A percentile compares a stretch with the other conserved stretches of the same genome.
These are phyloP conservation scores for Mugil cephalus DNA, from an alignment of 2,113 vertebrate species.

Conservation along the genomic window DNA sequence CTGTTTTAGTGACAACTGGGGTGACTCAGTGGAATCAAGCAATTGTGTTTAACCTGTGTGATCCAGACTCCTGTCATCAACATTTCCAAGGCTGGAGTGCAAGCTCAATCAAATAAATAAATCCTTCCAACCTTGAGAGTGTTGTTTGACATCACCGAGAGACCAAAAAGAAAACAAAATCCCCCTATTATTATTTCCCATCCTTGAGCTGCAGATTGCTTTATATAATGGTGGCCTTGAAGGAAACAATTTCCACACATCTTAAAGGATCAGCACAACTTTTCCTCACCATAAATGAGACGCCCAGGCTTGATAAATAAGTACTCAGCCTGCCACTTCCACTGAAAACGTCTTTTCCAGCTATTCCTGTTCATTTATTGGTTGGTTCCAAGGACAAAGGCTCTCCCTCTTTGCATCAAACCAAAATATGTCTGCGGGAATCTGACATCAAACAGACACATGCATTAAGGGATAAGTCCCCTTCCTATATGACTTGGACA, in stretches of 20 bases:
- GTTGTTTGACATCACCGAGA: not conserved
- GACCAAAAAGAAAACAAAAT: not conserved
- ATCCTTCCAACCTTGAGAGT: too few species aligned
- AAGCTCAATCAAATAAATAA: too few species aligned
- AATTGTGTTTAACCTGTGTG: too few species aligned
- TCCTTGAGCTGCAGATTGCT: not conserved
- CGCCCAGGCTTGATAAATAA: not conserved
- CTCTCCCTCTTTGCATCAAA: not conserved
- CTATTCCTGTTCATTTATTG: not conserved
- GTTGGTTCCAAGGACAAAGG: not conserved
- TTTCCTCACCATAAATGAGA: not conserved
- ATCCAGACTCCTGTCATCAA: too few species aligned
- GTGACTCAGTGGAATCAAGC: too few species aligned
- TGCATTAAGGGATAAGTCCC: too few species aligned
- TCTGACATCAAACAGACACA: too few species aligned
- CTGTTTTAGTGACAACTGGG: too few species aligned
- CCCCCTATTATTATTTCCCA: not conserved
- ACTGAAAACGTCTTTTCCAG: not conserved
- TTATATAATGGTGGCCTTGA: not conserved
- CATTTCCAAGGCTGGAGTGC: too few species aligned
- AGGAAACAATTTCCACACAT: conserved; percentile 19
- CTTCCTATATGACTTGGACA: not conserved
- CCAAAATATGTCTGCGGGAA: too few species aligned
- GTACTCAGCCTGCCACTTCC: not conserved
- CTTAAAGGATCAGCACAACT: not conserved